A percentile compares a stretch with the other conserved stretches of the same genome.
These are phyloP conservation scores for Drosophila setosimentum DNA, from an alignment of 2,888 invertebrate species.

Conservation along the genomic window DNA sequence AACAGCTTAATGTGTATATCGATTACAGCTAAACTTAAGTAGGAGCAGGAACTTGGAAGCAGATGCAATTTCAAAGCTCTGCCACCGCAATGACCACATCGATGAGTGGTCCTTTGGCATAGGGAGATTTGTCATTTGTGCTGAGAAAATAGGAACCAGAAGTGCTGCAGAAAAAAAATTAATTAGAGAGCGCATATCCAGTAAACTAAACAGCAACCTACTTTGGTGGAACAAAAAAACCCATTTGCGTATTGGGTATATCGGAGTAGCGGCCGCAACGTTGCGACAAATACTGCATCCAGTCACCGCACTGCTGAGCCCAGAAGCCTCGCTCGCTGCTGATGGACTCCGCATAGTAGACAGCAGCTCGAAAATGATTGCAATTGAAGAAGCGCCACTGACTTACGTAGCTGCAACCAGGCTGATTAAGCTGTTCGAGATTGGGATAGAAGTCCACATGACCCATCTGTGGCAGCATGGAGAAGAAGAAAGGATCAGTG, in stretches of 20 bases:
- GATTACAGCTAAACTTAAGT: background rate
- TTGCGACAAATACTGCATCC: constrained; percentile 86
- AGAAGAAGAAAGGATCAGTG: constrained; percentile 87
- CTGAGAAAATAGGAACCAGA: constrained; percentile 86
- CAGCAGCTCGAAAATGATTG: constrained; percentile 87
- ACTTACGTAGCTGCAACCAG: constrained; percentile 86
- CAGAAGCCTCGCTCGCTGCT: constrained; percentile 86
- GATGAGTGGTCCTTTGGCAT: constrained; percentile 68
- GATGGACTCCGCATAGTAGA: constrained; percentile 87
- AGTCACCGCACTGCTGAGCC: constrained; percentile 86
- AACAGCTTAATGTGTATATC: too few relatives aligned
- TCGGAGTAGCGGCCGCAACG: constrained; percentile 83
- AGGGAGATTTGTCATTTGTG: constrained; percentile 68
- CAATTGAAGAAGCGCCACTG: constrained; percentile 85
- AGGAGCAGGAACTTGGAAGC: background rate
- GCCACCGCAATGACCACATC: constrained; percentile 61
- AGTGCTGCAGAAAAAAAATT: constrained; percentile 79
- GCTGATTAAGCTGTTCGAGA: constrained; percentile 86
- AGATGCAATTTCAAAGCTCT: constrained; percentile 4
- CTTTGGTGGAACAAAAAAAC: constrained; percentile 86
- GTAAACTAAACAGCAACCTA: constrained; percentile 66
- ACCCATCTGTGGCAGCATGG: constrained; percentile 86
- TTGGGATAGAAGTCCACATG: constrained; percentile 88
- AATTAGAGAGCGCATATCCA: background rate
- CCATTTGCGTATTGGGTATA: constrained; percentile 83